phyloP scores from a whole-genome alignment of 2,113 vertebrate genomes.

The Gila orcuttii region DNA sequence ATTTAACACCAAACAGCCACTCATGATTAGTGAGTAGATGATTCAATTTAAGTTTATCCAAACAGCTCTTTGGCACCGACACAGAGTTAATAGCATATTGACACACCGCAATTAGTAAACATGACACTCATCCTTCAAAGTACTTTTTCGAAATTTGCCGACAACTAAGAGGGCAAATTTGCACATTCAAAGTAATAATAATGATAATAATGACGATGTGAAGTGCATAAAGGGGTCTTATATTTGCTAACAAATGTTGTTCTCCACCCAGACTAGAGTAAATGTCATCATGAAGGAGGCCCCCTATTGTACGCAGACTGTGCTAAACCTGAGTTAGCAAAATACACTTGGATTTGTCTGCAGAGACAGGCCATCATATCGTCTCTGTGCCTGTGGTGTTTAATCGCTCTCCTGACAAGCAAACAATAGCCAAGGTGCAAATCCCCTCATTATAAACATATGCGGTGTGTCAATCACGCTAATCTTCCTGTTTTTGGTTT shows the following conservation, averaged over 20 bases:
- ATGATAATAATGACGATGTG: constrained; percentile 1
- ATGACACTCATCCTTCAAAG: constrained; percentile 38
- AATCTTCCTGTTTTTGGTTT: constrained; percentile 44
- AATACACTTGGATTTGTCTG: not conserved
- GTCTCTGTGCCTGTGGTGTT: constrained; percentile 10
- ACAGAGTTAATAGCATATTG: constrained; percentile 34
- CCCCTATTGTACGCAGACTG: constrained; percentile 22
- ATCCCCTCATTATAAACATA: constrained; percentile 46
- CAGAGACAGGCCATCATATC: constrained; percentile 4
- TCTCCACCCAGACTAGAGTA: not conserved
- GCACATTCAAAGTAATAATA: constrained; percentile 14
- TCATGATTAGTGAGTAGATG: constrained; percentile 30
- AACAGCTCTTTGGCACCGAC: constrained; percentile 22
- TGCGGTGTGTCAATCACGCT: constrained; percentile 41
- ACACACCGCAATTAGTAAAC: constrained; percentile 52
- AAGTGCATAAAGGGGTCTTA: not conserved
- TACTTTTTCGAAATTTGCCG: constrained; percentile 16
- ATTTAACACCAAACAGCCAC: constrained; percentile 33
- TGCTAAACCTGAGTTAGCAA: constrained; percentile 21
- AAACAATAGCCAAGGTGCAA: constrained; percentile 52
- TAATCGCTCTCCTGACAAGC: constrained; percentile 40
- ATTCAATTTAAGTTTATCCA: constrained; percentile 27
- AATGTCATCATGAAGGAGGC: constrained; percentile 8
- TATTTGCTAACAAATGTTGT: constrained; percentile 1
- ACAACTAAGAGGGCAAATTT: constrained; percentile 7